Conservation (phyloP, 1,140 invertebrate genomes). For the Magallana gigas region DNA sequence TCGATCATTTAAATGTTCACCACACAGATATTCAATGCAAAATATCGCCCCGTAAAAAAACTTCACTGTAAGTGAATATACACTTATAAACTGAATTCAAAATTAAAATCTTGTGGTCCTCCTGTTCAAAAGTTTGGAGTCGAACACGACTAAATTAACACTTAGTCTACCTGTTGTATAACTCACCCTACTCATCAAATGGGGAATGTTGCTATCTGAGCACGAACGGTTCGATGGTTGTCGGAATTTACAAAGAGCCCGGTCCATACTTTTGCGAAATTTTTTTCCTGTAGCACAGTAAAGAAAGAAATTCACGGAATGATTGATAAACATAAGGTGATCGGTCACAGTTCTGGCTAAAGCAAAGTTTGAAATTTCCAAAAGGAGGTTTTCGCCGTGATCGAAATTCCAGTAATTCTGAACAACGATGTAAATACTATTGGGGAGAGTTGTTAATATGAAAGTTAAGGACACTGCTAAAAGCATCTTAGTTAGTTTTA, state of each 20-base stretch:
- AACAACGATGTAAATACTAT: conserved; percentile 69
- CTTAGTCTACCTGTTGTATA: conserved; percentile 19
- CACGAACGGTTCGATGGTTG: conserved; percentile 8
- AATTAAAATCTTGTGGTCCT: conserved; percentile 8
- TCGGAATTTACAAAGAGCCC: background rate
- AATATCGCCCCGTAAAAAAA: too few relatives aligned
- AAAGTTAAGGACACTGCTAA: conserved; percentile 75
- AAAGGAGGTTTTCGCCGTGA: conserved; percentile 46
- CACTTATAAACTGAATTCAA: background rate
- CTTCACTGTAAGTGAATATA: too few relatives aligned
- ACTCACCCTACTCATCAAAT: conserved; percentile 11
- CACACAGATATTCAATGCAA: too few relatives aligned
- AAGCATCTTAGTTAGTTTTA: conserved; percentile 74
- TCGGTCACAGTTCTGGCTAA: conserved; percentile 66
- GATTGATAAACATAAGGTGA: conserved; percentile 77
- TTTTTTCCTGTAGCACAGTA: conserved; percentile 77
- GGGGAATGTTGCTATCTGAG: conserved; percentile 8
- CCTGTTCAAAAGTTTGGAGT: conserved; percentile 5
- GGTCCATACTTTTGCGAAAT: conserved; percentile 69
- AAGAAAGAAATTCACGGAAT: conserved; percentile 76
- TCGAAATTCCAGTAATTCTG: conserved; percentile 62
- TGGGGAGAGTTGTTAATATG: conserved; percentile 76
- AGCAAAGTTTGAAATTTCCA: conserved; percentile 46
- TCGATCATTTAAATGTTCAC: too few relatives aligned
- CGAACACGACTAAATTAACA: conserved; percentile 10